These are phyloP conservation scores for Amiota mariae DNA, from an alignment of 2,888 invertebrate genomes.

Conservation along the genomic window DNA sequence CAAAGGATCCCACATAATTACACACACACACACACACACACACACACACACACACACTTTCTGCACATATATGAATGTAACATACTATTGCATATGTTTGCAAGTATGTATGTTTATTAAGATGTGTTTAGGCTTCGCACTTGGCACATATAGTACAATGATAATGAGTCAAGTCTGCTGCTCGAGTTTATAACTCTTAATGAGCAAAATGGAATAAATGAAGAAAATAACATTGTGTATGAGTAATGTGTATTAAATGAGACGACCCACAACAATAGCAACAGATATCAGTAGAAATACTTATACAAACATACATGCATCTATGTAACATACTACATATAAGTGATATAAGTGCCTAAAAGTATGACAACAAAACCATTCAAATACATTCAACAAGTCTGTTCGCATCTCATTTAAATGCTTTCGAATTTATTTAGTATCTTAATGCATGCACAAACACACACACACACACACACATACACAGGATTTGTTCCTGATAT, in stretches of 20 bases:
- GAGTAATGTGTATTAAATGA: conserved; percentile 35
- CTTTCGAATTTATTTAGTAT: not conserved
- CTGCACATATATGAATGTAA: not conserved
- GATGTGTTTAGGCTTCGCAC: too few relatives aligned
- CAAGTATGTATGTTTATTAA: too few relatives aligned
- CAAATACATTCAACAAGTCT: conserved; percentile 37
- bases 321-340: too few relatives aligned
- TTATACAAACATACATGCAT: too few relatives aligned
- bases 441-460: not conserved
- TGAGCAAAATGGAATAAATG: conserved; percentile 38
- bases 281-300: too few relatives aligned
- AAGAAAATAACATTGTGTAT: conserved; percentile 41
- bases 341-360: too few relatives aligned
- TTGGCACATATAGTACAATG: not conserved
- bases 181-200: conserved; percentile 59
- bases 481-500: not conserved
- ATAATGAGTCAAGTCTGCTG: conserved; percentile 45
- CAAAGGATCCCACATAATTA: conserved; percentile 46
- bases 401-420: conserved; percentile 15
- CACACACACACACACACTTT: conserved; percentile 12
- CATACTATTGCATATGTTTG: too few relatives aligned
- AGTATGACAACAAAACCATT: not conserved
- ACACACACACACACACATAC: not conserved
- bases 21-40: conserved; percentile 27
- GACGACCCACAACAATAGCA: too few relatives aligned